Evolutionary conservation across 2,797 vertebrate genomes (phyloP), one percentile per base, ranked within the genome.

Genomic region (Sebastes dallii): DNA sequence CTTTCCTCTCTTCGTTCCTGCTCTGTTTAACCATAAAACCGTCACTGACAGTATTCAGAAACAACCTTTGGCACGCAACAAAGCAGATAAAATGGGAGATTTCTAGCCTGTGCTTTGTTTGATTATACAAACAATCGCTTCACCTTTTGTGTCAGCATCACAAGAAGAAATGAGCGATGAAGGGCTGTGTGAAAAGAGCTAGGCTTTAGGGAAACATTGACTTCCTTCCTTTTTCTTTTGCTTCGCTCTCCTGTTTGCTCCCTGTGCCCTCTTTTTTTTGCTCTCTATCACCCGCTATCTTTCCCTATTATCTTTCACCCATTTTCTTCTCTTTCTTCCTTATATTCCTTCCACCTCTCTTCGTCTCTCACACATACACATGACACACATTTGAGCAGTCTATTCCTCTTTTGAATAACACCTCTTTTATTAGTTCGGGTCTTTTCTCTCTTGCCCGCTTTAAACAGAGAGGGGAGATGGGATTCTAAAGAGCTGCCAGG

Each of bases 401-500:
- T 90, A 84, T 86, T 91, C 84, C 87, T 94, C 87, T 94, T 92
- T 94, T 94, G 89, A 95, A 95, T 91, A 93, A 90, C 86, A 85
- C 90, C 85, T 90, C 91, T 93, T 94, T 92, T 94, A 94, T 94
- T 94, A 92, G 90, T 88, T 80, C 11, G 88, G 86, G 90, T 92
- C 86, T 93, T 91, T 90, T 91, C 91, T 93, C 89, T 89, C 87
- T 85, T 89, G 87, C 86, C 83, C 67, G 89, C 91, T 93, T 94
- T 92, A 94, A 90, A 94, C 92, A 92, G 90, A 92, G 87, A 91
- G 86, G 88, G 94, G 88, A 91, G 93, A 94, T 92, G 93, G 92
- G 90, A 92, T 91, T 94, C 90, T 89, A 92, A 95, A 94, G 92
- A 94, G 94, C 93, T 94, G 95, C 94, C 95, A 94, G 90, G 92